Conservation (phyloP, 2,888 invertebrate genomes). For the Sphinx pinastri region DNA sequence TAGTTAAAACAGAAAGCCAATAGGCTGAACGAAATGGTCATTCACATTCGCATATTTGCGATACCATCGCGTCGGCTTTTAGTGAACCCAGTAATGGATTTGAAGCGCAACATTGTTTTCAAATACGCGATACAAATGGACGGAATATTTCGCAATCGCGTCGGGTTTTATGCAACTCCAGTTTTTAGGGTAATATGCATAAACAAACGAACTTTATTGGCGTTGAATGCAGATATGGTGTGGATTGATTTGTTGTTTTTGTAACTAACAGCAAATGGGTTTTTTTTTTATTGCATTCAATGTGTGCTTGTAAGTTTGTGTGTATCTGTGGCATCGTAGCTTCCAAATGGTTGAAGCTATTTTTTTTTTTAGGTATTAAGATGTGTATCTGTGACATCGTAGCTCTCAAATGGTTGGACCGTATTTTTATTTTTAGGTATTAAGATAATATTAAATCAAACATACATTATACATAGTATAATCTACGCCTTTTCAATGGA, state of each 20-base stretch:
- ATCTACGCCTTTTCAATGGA: too few species aligned
- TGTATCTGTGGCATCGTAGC: too few species aligned
- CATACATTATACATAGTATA: too few species aligned
- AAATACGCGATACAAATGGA: conserved; percentile 57
- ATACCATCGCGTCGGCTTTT: conserved; percentile 59
- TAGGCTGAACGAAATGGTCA: conserved; percentile 23
- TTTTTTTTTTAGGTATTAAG: too few species aligned
- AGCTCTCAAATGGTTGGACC: too few species aligned
- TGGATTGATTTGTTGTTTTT: background rate
- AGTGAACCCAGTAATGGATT: conserved; percentile 70
- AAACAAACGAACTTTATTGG: background rate
- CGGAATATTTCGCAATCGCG: conserved; percentile 51
- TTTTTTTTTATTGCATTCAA: too few species aligned
- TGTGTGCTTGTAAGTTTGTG: too few species aligned
- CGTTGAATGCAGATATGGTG: background rate
- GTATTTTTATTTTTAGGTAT: too few species aligned
- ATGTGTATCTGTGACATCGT: too few species aligned
- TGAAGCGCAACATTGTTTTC: conserved; percentile 75
- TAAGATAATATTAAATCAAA: too few species aligned
- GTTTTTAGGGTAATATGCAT: background rate
- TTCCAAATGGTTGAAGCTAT: too few species aligned
- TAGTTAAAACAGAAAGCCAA: conserved; percentile 31
- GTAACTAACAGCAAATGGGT: background rate
- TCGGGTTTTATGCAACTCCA: conserved; percentile 43
- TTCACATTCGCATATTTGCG: conserved; percentile 59